A percentile compares a stretch with the other conserved stretches of the same genome.
These are phyloP conservation scores for Pogonocichla stellata DNA, from an alignment of 2,113 vertebrate species.

Conservation along the genomic window DNA sequence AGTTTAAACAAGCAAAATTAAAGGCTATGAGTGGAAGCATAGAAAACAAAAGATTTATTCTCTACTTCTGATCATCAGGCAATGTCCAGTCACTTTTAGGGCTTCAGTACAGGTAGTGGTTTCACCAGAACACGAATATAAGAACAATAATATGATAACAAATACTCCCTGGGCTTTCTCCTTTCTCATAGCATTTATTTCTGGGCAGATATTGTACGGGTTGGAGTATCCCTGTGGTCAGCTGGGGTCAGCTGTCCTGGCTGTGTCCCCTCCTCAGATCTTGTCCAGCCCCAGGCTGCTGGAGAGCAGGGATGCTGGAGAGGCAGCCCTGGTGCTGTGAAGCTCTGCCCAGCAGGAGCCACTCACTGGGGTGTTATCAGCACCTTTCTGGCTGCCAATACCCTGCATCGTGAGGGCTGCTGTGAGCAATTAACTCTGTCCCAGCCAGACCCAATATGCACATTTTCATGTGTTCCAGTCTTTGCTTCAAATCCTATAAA, in stretches of 20 bases:
- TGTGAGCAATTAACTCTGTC: neutral
- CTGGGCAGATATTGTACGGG: neutral
- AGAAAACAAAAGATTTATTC: neutral
- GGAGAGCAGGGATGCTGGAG: neutral
- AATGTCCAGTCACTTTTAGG: neutral
- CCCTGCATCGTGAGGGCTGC: neutral
- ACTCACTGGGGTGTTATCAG: fast-evolving
- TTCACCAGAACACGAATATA: neutral
- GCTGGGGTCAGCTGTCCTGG: neutral
- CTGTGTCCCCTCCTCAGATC: neutral
- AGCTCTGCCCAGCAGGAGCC: neutral
- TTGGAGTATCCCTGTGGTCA: neutral
- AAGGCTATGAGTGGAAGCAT: neutral
- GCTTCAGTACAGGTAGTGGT: fast-evolving
- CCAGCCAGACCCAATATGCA: neutral
- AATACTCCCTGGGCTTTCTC: neutral
- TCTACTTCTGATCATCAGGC: neutral
- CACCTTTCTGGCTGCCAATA: neutral
- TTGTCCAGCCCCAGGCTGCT: neutral
- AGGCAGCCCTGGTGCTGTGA: neutral
- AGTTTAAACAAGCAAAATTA: neutral
- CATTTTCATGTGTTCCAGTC: neutral
- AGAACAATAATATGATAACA: fast-evolving
- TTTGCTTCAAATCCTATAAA: neutral
- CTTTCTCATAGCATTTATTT: neutral